Conservation (phyloP, 2,888 invertebrate species). For the Apeira syringaria region DNA sequence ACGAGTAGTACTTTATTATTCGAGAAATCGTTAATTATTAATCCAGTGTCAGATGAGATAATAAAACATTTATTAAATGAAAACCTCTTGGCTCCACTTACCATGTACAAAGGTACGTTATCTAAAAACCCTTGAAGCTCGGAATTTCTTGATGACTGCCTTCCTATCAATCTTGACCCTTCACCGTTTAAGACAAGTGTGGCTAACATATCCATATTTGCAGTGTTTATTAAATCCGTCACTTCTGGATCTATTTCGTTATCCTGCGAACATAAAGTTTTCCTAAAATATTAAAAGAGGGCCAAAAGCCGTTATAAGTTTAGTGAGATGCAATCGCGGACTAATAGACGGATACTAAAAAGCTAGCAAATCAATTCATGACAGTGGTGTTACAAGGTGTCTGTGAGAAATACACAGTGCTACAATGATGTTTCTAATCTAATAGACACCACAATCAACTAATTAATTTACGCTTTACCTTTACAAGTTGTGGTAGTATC, state of each 20-base stretch:
- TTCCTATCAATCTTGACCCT: slow-evolving; percentile 89
- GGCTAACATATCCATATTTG: slow-evolving; percentile 95
- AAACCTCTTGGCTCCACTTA: slow-evolving; percentile 72
- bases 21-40: no score
- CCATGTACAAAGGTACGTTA: slow-evolving; percentile 95
- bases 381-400: slow-evolving; percentile 72
- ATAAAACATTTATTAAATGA: no score
- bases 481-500: slow-evolving; percentile 52
- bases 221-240: slow-evolving; percentile 86
- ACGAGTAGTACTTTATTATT: no score
- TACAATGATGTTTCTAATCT: slow-evolving; percentile 72
- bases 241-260: slow-evolving; percentile 86
- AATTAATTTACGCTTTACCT: slow-evolving; percentile 71
- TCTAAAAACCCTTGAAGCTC: slow-evolving; percentile 94
- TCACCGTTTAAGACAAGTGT: slow-evolving; percentile 94
- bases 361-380: slow-evolving; percentile 78
- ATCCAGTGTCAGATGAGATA: no score
- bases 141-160: slow-evolving; percentile 87
- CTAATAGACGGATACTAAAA: slow-evolving; percentile 66
- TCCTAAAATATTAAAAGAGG: slow-evolving; percentile 1
- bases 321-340: slow-evolving; percentile 49
- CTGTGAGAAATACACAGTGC: slow-evolving; percentile 70
- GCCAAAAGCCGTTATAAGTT: slow-evolving; percentile 2
- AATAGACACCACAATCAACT: slow-evolving; percentile 75
- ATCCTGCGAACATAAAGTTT: slow-evolving; percentile 53